phyloP scores from a whole-genome alignment of 2,888 invertebrate genomes.

The Meloe dianella region DNA sequence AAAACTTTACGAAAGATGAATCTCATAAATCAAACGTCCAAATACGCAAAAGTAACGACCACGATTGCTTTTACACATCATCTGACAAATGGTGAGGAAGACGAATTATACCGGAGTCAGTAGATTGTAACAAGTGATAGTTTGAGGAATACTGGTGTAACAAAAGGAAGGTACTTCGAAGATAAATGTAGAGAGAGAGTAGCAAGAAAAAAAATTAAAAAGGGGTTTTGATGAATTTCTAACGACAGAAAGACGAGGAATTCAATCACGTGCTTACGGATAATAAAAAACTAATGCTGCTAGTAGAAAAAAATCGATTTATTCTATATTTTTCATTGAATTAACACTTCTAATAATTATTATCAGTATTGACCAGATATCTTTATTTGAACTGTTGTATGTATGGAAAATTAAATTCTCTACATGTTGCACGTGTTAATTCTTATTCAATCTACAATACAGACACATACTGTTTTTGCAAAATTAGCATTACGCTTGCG shows the following conservation, averaged over 20 bases:
- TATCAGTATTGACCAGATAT: not conserved
- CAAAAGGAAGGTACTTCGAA: not conserved
- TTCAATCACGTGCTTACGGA: conserved; percentile 6
- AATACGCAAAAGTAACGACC: too few relatives aligned
- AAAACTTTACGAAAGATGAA: not conserved
- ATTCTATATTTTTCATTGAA: not conserved
- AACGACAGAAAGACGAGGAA: conserved; percentile 7
- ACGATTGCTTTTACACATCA: too few relatives aligned
- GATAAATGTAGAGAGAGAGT: not conserved
- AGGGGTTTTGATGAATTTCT: conserved; percentile 4
- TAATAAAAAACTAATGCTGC: not conserved
- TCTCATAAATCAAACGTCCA: too few relatives aligned
- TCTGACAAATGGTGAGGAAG: not conserved
- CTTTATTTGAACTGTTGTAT: not conserved
- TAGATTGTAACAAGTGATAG: not conserved
- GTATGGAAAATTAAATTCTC: not conserved
- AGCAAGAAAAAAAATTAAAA: not conserved
- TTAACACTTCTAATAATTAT: too few relatives aligned
- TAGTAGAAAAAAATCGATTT: not conserved
- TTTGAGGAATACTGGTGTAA: not conserved
- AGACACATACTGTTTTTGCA: not conserved
- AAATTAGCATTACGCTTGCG: not conserved
- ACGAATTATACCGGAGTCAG: not conserved
- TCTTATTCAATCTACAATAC: not conserved
- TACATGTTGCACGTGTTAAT: conserved; percentile 3